Percentiles rank a stretch among this genome's conserved stretches.
These are phyloP conservation scores for Crotalus viridis DNA, from an alignment of 2,113 vertebrate genomes.

Conservation along the genomic window DNA sequence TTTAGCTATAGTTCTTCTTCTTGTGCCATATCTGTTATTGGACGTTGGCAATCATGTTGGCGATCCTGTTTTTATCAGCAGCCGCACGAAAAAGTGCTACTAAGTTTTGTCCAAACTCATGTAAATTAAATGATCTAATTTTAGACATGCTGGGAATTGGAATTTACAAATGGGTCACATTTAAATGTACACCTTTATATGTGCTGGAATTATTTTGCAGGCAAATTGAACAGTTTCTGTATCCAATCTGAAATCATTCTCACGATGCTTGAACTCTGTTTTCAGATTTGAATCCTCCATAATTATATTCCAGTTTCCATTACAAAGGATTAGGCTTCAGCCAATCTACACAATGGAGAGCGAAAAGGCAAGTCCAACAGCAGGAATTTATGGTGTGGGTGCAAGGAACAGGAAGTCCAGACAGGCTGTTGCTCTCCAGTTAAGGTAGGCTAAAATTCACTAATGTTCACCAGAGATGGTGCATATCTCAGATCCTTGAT, in stretches of 20 bases:
- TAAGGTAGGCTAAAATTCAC: neutral
- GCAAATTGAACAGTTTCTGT: neutral
- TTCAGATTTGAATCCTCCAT: neutral
- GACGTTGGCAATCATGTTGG: too few relatives aligned
- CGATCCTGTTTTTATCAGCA: too few relatives aligned
- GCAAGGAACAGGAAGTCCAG: neutral
- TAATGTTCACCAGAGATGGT: neutral
- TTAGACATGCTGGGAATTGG: neutral
- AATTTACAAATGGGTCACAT: neutral
- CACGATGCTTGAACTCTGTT: neutral
- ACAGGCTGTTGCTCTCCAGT: neutral
- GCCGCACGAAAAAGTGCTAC: too few relatives aligned
- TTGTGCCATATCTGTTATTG: too few relatives aligned
- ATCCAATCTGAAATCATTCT: neutral
- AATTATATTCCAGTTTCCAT: neutral
- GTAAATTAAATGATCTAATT: constrained; percentile 1
- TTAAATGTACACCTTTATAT: neutral
- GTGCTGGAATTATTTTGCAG: neutral
- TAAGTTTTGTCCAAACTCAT: neutral
- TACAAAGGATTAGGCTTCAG: neutral
- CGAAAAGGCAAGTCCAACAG: neutral
- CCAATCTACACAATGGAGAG: neutral
- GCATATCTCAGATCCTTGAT: neutral
- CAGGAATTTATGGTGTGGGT: neutral
- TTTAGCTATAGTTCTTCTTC: neutral